Conservation (phyloP, 1,140 invertebrate species). For the Mya arenaria region DNA sequence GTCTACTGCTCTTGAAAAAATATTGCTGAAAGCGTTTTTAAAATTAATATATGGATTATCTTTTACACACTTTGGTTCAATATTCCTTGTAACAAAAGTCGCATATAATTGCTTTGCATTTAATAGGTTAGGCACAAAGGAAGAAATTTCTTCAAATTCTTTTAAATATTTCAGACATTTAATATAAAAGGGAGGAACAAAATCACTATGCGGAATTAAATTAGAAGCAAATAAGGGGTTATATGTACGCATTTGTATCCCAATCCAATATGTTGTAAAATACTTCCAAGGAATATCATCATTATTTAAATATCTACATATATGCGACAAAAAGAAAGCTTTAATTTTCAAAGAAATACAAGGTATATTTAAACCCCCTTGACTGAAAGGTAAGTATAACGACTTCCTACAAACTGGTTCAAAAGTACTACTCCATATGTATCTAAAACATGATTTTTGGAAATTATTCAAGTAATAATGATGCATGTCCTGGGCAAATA, state of each 20-base stretch:
- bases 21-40: no score
- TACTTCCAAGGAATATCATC: background rate
- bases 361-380: constrained; percentile 54
- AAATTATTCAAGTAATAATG: constrained; percentile 54
- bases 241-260: background rate
- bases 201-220: background rate
- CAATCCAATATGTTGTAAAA: background rate
- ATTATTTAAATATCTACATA: background rate
- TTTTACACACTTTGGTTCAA: no score
- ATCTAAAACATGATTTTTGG: constrained; percentile 49
- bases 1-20: no score
- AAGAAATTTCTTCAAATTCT: background rate
- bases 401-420: constrained; percentile 48
- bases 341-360: constrained; percentile 14
- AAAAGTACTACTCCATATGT: constrained; percentile 53
- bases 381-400: constrained; percentile 28
- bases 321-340: background rate
- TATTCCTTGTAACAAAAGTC: no score
- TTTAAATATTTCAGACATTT: background rate
- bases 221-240: background rate
- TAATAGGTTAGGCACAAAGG: no score
- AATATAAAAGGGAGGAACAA: background rate
- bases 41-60: no score
- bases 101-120: no score
- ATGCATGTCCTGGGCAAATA: constrained; percentile 47